A percentile compares a stretch with the other conserved stretches of the same genome.
Conservation (phyloP, 2,113 vertebrate genomes). For the Psilopsiagon aymara region DNA sequence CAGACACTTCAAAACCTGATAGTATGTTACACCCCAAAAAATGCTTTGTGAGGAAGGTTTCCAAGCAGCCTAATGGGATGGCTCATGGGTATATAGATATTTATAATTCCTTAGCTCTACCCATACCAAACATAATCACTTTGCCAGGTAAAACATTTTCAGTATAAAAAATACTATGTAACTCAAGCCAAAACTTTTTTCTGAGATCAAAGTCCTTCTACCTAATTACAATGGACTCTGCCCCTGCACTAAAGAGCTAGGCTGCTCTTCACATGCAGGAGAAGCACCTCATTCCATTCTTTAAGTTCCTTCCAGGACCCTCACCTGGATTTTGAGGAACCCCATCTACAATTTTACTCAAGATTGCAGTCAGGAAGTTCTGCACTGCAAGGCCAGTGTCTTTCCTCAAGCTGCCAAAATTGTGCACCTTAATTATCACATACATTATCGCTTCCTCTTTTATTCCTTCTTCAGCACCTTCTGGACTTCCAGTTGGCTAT, state of each 20-base stretch:
- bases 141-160: background rate
- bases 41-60: background rate
- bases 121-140: background rate
- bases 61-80: background rate
- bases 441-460: background rate
- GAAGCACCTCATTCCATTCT: background rate
- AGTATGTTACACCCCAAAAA: background rate
- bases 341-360: fast-evolving
- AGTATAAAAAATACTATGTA: background rate
- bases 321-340: background rate
- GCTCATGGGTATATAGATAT: background rate
- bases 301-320: background rate
- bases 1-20: background rate
- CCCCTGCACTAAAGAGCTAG: background rate
- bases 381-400: background rate
- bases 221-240: fast-evolving
- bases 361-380: background rate
- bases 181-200: background rate
- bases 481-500: background rate
- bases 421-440: background rate
- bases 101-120: background rate
- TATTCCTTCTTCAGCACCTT: background rate
- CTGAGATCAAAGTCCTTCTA: background rate
- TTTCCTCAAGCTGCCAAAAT: background rate
- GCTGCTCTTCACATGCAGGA: background rate